Evolutionary conservation across 1,140 invertebrate genomes (phyloP).

Genomic region (Galendromus occidentalis): DNA sequence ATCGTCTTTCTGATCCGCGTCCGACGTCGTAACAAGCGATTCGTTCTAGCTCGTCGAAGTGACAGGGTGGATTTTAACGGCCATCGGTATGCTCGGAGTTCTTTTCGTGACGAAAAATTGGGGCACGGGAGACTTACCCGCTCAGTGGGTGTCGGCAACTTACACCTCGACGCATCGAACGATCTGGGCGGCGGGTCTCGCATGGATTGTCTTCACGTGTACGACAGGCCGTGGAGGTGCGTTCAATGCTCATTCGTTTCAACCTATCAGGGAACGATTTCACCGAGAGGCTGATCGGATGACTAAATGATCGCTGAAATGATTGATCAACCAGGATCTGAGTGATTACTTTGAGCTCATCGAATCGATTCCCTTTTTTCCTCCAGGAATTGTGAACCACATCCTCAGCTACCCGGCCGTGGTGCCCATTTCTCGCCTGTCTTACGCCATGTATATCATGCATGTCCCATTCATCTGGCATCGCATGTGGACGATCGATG

Average conservation of each 20-base stretch:
- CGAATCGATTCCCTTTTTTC: background rate
- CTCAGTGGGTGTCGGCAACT: slow-evolving; percentile 1
- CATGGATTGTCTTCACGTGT: slow-evolving; percentile 10
- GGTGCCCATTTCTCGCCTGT: background rate
- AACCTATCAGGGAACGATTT: background rate
- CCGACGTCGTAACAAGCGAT: background rate
- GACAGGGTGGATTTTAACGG: background rate
- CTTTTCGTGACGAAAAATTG: slow-evolving; percentile 7
- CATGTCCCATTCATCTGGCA: slow-evolving; percentile 5
- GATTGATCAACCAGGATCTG: too few relatives aligned
- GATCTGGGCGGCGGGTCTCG: background rate
- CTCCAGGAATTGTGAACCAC: background rate
- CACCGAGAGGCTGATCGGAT: background rate
- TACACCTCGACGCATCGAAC: slow-evolving; percentile 2
- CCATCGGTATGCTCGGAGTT: background rate
- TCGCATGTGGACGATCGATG: slow-evolving; percentile 4
- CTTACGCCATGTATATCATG: slow-evolving; percentile 6
- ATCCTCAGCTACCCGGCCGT: background rate
- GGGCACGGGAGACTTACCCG: background rate
- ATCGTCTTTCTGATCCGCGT: background rate
- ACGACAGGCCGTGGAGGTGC: slow-evolving; percentile 12
- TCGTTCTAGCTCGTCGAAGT: background rate
- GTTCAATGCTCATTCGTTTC: background rate
- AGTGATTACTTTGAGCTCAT: background rate
- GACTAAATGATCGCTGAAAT: too few relatives aligned